Conservation (phyloP, 2,888 invertebrate species). For the Caenorhabditis angaria region DNA sequence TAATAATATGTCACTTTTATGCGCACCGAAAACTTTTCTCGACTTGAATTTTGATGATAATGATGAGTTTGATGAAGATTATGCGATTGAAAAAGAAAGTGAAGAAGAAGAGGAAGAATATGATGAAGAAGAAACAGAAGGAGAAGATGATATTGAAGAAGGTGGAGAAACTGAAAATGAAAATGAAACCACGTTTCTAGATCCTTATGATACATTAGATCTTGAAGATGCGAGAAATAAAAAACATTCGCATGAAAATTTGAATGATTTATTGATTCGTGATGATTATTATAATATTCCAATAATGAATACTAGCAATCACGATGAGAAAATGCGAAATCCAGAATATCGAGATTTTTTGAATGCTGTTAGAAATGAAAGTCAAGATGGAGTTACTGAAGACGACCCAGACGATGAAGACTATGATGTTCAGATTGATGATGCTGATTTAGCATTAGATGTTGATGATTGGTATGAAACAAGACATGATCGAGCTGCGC, state of each 20-base stretch:
- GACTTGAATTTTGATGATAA: slow-evolving; percentile 36
- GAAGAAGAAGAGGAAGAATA: slow-evolving; percentile 15
- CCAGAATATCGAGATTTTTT: slow-evolving; percentile 27
- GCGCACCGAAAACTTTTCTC: slow-evolving; percentile 23
- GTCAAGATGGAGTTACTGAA: slow-evolving; percentile 14
- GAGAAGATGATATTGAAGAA: slow-evolving; percentile 7
- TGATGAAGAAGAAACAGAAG: slow-evolving; percentile 12
- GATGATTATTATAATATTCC: background rate
- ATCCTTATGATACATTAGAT: slow-evolving; percentile 5
- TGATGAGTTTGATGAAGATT: slow-evolving; percentile 39
- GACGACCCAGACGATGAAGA: slow-evolving; percentile 38
- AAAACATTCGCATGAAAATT: background rate
- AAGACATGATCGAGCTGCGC: slow-evolving; percentile 27
- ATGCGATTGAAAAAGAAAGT: slow-evolving; percentile 17
- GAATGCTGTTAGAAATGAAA: slow-evolving; percentile 14
- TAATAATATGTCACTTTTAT: slow-evolving; percentile 2
- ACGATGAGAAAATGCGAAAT: slow-evolving; percentile 13
- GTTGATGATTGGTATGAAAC: slow-evolving; percentile 36
- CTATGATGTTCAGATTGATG: slow-evolving; percentile 27
- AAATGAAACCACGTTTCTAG: background rate
- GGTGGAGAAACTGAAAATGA: too few species aligned
- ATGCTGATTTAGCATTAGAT: slow-evolving; percentile 13
- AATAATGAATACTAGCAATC: background rate
- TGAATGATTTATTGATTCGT: background rate
- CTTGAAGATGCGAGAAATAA: background rate